phyloP scores from a whole-genome alignment of 2,888 invertebrate species.

The Parnassius apollo region DNA sequence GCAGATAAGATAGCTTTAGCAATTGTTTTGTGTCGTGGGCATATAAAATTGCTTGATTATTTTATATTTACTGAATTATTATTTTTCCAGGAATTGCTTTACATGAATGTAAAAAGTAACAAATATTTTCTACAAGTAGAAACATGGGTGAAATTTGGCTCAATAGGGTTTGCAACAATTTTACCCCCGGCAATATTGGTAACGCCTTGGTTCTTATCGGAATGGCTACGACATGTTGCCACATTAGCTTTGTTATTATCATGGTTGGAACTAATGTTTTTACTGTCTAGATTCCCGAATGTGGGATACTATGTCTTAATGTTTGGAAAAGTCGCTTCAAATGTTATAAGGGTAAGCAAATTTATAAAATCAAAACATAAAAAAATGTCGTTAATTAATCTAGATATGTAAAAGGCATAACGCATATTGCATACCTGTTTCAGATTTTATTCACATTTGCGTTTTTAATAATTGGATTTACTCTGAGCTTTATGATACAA shows the following conservation, averaged over 20 bases:
- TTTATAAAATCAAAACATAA: neutral
- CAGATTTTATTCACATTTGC: constrained; percentile 75
- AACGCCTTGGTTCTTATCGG: constrained; percentile 40
- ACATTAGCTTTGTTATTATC: constrained; percentile 75
- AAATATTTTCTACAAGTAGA: constrained; percentile 77
- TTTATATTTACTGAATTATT: neutral
- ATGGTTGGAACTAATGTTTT: constrained; percentile 81
- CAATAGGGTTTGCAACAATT: constrained; percentile 65
- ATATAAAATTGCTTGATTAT: too few species aligned
- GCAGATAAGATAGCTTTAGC: too few species aligned
- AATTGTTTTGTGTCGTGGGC: too few species aligned
- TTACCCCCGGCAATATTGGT: constrained; percentile 59
- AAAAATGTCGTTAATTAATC: neutral
- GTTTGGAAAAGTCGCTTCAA: constrained; percentile 82
- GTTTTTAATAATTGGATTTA: constrained; percentile 79
- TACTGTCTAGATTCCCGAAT: constrained; percentile 78
- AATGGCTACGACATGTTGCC: constrained; percentile 75
- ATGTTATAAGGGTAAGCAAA: constrained; percentile 73
- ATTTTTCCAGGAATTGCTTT: constrained; percentile 71
- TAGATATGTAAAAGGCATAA: too few species aligned
- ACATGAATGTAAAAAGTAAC: constrained; percentile 72
- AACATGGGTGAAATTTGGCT: constrained; percentile 79
- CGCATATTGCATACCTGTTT: constrained; percentile 27
- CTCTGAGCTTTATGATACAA: constrained; percentile 80
- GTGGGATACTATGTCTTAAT: constrained; percentile 82